These are phyloP conservation scores for Mnemiopsis leidyi DNA, from an alignment of 37 sponge, comb jelly and placozoan species.

Conservation along the genomic window DNA sequence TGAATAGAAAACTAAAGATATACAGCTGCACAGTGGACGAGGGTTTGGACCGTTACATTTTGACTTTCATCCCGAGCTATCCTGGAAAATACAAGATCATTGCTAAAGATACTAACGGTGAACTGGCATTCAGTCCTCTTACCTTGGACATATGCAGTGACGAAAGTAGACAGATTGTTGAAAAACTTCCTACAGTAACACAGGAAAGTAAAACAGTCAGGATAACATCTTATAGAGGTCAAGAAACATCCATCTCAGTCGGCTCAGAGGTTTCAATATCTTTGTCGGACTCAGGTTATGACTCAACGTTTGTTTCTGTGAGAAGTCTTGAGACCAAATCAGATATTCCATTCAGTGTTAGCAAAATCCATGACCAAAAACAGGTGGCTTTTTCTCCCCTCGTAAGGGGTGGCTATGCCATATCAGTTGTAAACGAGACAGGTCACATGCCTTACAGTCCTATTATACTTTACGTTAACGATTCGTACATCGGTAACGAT, in stretches of 20 bases:
- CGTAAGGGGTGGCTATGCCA: not conserved
- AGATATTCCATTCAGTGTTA: not conserved
- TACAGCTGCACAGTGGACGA: not conserved
- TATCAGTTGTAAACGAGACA: not conserved
- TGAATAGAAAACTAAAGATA: not conserved
- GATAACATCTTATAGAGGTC: not conserved
- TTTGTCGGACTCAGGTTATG: not conserved
- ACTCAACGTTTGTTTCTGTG: not conserved
- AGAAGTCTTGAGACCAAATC: not conserved
- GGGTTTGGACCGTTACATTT: not conserved
- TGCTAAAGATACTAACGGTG: not conserved
- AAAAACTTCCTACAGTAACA: not conserved
- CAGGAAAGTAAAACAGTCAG: not conserved
- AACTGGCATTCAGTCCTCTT: not conserved
- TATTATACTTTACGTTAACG: not conserved
- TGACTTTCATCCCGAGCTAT: not conserved
- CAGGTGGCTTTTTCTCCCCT: not conserved
- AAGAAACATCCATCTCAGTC: not conserved
- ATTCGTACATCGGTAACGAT: not conserved
- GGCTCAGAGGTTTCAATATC: not conserved
- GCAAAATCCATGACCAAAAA: not conserved
- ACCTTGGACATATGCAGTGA: not conserved
- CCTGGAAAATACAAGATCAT: constrained; percentile 6
- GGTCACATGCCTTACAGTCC: not conserved
- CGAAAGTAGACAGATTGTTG: not conserved